Evolutionary conservation across 2,888 invertebrate species (phyloP).

Genomic region (Hartigia nigra): DNA sequence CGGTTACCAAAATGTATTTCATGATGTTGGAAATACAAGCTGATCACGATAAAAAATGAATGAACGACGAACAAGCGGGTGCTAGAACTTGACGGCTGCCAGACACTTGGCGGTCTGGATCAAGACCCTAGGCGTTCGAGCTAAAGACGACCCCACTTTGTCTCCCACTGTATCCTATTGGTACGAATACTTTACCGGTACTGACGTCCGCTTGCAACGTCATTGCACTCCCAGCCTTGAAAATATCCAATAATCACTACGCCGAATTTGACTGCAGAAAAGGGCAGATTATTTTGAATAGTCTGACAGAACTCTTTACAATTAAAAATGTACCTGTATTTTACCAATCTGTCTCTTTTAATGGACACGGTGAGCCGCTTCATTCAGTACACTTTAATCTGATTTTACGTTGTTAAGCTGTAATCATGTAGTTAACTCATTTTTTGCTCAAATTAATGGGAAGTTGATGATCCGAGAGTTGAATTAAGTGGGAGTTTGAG

Average conservation of each 20-base stretch:
- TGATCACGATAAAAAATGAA: slow-evolving; percentile 2
- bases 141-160: background rate
- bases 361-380: background rate
- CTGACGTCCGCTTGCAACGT: slow-evolving; percentile 13
- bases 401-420: background rate
- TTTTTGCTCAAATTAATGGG: background rate
- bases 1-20: slow-evolving; percentile 99
- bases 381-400: background rate
- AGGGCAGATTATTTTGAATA: background rate
- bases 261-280: background rate
- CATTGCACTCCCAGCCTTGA: slow-evolving; percentile 22
- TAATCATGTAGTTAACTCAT: background rate
- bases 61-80: background rate
- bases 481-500: background rate
- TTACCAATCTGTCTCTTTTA: background rate
- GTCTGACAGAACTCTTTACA: background rate
- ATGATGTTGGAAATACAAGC: slow-evolving; percentile 66
- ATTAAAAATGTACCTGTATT: background rate
- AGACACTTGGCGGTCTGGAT: slow-evolving; percentile 39
- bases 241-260: background rate
- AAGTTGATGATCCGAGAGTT: background rate
- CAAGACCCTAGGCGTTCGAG: slow-evolving; percentile 24
- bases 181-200: background rate
- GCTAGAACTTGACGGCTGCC: slow-evolving; percentile 20
- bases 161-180: slow-evolving; percentile 13